Conservation (phyloP, 2,113 vertebrate species). For the Suncus etruscus region DNA sequence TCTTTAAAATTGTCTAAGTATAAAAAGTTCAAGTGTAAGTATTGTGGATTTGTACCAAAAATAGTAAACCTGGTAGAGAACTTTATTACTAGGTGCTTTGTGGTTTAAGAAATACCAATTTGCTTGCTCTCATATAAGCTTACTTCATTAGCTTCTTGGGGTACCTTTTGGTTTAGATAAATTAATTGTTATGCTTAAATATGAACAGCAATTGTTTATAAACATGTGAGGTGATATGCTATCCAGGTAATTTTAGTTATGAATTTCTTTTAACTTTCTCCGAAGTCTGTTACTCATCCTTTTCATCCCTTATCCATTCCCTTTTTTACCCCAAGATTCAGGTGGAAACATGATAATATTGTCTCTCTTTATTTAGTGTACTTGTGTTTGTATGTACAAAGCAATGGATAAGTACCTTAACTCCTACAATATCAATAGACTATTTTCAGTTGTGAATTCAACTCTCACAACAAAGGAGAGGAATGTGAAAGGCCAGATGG, state of each 20-base stretch:
- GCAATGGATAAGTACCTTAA: no score
- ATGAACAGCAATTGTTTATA: slow-evolving; percentile 53
- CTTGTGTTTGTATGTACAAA: background rate
- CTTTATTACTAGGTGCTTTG: slow-evolving; percentile 47
- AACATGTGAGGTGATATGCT: slow-evolving; percentile 54
- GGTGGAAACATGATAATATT: background rate
- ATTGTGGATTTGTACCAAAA: slow-evolving; percentile 56
- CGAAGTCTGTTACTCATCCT: background rate
- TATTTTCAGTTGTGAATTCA: no score
- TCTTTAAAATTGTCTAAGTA: slow-evolving; percentile 53
- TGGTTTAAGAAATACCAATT: slow-evolving; percentile 42
- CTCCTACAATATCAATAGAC: no score
- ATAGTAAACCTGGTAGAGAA: slow-evolving; percentile 70
- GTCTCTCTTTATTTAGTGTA: background rate
- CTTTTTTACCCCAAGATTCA: background rate
- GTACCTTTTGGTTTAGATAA: slow-evolving; percentile 29
- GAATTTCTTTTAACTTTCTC: slow-evolving; percentile 36
- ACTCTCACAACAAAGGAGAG: background rate
- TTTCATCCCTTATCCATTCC: background rate
- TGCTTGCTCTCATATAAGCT: slow-evolving; percentile 58
- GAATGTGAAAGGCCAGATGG: background rate
- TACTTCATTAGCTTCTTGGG: slow-evolving; percentile 12
- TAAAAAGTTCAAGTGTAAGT: slow-evolving; percentile 61
- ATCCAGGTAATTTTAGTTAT: slow-evolving; percentile 17
- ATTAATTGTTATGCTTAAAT: slow-evolving; percentile 37